phyloP scores from a whole-genome alignment of 2,797 vertebrate species.

The Pipistrellus pygmaeus region DNA sequence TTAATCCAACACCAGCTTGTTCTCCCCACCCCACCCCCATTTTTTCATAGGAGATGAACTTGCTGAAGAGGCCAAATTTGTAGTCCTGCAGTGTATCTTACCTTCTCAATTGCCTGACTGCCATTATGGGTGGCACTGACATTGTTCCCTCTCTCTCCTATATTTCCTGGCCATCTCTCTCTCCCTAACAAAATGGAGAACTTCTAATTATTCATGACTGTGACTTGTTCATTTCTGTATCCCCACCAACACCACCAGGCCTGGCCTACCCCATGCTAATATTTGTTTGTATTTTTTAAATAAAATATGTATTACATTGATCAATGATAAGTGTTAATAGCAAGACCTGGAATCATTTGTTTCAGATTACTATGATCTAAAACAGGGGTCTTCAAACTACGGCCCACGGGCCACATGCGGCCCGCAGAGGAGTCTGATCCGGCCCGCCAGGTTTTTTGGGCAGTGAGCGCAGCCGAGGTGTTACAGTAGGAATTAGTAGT shows the following conservation, averaged over 20 bases:
- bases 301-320: constrained; percentile 18
- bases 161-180: neutral
- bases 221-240: neutral
- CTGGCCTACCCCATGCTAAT: neutral
- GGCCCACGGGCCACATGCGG: too few species aligned
- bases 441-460: too few species aligned
- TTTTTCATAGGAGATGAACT: neutral
- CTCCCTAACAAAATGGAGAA: neutral
- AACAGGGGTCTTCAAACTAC: too few species aligned
- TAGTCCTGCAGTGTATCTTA: neutral
- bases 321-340: neutral
- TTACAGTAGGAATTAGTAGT: too few species aligned
- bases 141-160: neutral
- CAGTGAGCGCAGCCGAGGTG: too few species aligned
- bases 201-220: neutral
- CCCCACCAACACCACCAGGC: neutral
- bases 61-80: neutral
- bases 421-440: too few species aligned
- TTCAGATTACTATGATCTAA: neutral
- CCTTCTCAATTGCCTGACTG: neutral
- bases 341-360: neutral
- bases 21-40: neutral
- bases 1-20: neutral
- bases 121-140: neutral
- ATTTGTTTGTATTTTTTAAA: neutral